Evolutionary conservation across 2,797 vertebrate genomes (phyloP).

Genomic region (Chelon labrosus): DNA sequence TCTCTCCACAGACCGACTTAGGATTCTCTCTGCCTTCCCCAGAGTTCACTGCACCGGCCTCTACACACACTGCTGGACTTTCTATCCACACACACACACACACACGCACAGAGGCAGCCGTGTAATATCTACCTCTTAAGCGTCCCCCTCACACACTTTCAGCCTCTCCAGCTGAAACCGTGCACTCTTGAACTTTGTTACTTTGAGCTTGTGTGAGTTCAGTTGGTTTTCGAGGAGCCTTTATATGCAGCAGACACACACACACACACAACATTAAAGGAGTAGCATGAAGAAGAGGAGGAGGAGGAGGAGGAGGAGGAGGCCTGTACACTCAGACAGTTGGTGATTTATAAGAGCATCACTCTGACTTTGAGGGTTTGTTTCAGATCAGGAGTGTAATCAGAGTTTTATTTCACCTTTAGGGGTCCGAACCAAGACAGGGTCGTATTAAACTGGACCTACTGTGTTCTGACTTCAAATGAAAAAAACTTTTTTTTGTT

Average conservation of each 20-base stretch:
- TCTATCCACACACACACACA: constrained; percentile 33
- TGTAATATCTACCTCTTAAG: constrained; percentile 62
- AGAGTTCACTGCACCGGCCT: constrained; percentile 72
- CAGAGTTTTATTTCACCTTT: constrained; percentile 4
- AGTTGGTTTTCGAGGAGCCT: constrained; percentile 59
- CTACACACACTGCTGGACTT: constrained; percentile 45
- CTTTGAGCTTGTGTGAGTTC: constrained; percentile 69
- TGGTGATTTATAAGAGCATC: constrained; percentile 26
- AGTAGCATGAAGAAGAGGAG: not conserved
- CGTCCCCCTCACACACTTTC: constrained; percentile 58
- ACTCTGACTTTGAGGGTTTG: constrained; percentile 23
- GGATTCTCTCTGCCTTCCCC: constrained; percentile 74
- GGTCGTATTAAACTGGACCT: not conserved
- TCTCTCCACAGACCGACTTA: constrained; percentile 74
- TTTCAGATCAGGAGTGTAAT: constrained; percentile 16
- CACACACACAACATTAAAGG: constrained; percentile 37
- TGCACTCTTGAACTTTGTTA: constrained; percentile 72
- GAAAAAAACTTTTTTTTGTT: not conserved
- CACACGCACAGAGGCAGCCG: constrained; percentile 31
- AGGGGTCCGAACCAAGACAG: not conserved
- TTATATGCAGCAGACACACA: constrained; percentile 46
- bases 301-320: constrained; percentile 35
- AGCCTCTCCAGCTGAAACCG: constrained; percentile 50
- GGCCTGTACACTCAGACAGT: constrained; percentile 10
- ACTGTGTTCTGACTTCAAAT: not conserved